phyloP scores from a whole-genome alignment of 2,888 invertebrate species.

The Pyralis farinalis region DNA sequence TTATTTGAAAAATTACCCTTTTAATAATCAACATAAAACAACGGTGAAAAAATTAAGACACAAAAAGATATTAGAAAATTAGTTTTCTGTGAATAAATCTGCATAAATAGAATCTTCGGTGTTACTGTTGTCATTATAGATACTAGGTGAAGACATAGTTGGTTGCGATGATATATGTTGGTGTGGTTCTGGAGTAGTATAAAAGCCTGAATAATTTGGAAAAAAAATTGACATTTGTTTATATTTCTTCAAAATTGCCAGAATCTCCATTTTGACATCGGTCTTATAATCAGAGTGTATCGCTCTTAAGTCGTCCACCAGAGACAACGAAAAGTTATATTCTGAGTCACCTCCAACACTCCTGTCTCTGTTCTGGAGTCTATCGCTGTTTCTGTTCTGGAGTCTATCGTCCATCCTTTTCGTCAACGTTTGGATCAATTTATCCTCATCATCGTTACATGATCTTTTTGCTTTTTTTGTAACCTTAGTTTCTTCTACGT shows the following conservation, averaged over 20 bases:
- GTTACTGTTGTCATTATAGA: neutral
- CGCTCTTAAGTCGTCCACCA: slow-evolving; percentile 18
- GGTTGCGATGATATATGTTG: slow-evolving; percentile 11
- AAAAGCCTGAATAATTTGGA: slow-evolving; percentile 22
- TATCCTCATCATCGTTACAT: slow-evolving; percentile 21
- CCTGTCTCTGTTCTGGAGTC: slow-evolving; percentile 14
- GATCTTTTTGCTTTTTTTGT: slow-evolving; percentile 20
- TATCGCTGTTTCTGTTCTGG: too few relatives aligned
- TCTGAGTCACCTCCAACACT: slow-evolving; percentile 19
- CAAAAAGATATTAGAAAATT: neutral
- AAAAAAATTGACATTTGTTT: slow-evolving; percentile 17
- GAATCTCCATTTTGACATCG: slow-evolving; percentile 21
- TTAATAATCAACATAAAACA: too few relatives aligned
- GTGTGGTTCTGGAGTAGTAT: slow-evolving; percentile 22
- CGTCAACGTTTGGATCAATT: slow-evolving; percentile 16
- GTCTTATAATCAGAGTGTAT: slow-evolving; percentile 17
- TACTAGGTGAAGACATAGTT: neutral
- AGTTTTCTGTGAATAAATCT: too few relatives aligned
- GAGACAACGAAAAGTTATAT: slow-evolving; percentile 22
- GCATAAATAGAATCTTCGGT: neutral
- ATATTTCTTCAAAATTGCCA: slow-evolving; percentile 21
- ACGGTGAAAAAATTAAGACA: too few relatives aligned
- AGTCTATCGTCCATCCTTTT: slow-evolving; percentile 16
- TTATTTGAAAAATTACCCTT: too few relatives aligned
- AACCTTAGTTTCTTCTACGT: slow-evolving; percentile 16